Base-by-base conservation (phyloP, 1,140 invertebrate genomes). In the Brachionus rotundiformis region DNA sequence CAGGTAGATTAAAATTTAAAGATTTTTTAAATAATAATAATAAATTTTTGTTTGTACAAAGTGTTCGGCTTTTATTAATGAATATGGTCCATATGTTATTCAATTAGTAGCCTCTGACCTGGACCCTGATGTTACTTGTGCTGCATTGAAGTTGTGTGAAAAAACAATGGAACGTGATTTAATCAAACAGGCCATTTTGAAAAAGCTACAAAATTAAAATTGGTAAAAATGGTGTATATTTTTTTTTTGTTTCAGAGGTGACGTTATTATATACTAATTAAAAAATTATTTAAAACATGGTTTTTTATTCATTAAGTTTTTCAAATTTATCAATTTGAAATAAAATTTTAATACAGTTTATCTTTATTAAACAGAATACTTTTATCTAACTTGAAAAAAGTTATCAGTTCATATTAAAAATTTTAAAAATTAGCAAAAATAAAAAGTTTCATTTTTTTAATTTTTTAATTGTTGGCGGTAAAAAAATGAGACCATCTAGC, bases 31-130 rank as follows among this genome's bases (percentile, higher is more conserved):
- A 59, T 25, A 1, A 23, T 8, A n/a, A 39, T 25, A 1, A 41
- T 23, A 7, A 25, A 54, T 41, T 31, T 39, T 39, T 39, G 8
- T 29, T 13, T 29, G 3, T 27, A 1, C 6, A 2, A n/a, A 79
- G 76, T 82, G 81, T 36, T 13, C 13, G 11, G 41, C 61, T 19
- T 82, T 71, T 36, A 49, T 82, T 4, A 44, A 49, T 25, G 63
- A 82, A 27, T 82, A 82, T 61, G 81, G 39, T 5, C 81, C 81
- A 39, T 71, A 68, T 41, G 63, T 82, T 10, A 23, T 73, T 75
- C 61, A 68, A 59, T 39, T 68, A 23, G n/a, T 82, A 10, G 54
- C 41, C 23, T 11, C 13, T 29, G 23, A 71, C 8, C 33, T 71
- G 54, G 81, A 73, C 49, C 63, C 81, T 25, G 63, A 68, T 13